Evolutionary conservation across 2,888 invertebrate species (phyloP), one percentile per base, ranked within the genome.

Genomic region (Nesidiocoris tenuis): DNA sequence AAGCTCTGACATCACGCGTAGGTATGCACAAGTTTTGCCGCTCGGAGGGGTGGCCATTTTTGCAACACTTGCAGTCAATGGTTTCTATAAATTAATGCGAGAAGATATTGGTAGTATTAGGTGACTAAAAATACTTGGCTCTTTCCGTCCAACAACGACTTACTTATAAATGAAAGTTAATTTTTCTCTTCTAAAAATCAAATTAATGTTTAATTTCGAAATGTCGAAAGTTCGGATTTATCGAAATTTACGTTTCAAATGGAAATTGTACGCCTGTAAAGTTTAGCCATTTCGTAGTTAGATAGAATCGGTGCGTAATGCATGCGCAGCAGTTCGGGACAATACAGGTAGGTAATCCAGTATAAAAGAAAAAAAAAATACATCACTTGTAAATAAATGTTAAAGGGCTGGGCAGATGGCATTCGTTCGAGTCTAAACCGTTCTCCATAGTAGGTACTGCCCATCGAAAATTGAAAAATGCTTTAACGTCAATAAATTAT

Each of bases 291-390:
- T 59, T 70, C 54, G 59, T 19, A 23, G 22, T 24, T 25, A 59
- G 16, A 17, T 39, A 39, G 39, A 39, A 39, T 54, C 17, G 25
- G 7, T 59, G 59, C 70, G 61, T 59, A 24, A 57, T 24, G 70
- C 70, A 21, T 24, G 59, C 70, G 59, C 59, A 25, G 61, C 61
- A 72, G 72, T 72, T 72, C 72, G 72, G 72, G 72, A 61, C 56
- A 70, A 21, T 72, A 72, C 72, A 61, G 72, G 72, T 70, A 70
- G 24, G 59, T 72, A 59, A 19, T 65, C 65, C 65, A 39, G 25
- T 39, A 39, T 23, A 39, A 18, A 65, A n/a, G n/a, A n/a, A n/a
- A 17, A 39, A 65, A 39, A 55, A 67, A 18, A 59, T 9, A 59
- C 19, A 18, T 25, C 18, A 25, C 16, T 56, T 75, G 61, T 67